A percentile compares a stretch with the other conserved stretches of the same genome.
These are phyloP conservation scores for Potamarius usumacintae DNA, from an alignment of 2,113 vertebrate genomes.

Conservation along the genomic window DNA sequence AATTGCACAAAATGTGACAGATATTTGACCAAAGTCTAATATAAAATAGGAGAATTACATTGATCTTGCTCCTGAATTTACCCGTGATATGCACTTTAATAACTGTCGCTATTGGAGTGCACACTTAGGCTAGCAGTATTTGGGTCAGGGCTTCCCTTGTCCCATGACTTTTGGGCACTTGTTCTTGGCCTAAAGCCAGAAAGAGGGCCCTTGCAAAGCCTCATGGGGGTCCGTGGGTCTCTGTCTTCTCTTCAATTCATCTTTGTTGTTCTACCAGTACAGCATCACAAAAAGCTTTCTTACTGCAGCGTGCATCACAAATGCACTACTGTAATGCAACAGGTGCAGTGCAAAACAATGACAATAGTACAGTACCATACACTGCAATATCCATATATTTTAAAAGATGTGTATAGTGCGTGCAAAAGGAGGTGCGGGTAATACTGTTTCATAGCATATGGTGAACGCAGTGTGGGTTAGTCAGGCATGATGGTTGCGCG, in stretches of 20 bases:
- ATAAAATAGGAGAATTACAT: too few species aligned
- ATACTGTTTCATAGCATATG: neutral
- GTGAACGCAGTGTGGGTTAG: neutral
- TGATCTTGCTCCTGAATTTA: too few species aligned
- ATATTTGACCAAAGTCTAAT: too few species aligned
- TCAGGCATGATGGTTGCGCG: neutral
- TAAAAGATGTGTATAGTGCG: neutral
- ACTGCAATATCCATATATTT: neutral
- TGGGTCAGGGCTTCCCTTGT: conserved; percentile 41
- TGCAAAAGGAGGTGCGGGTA: neutral
- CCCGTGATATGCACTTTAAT: too few species aligned
- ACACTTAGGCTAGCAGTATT: conserved; percentile 36
- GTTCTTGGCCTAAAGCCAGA: neutral
- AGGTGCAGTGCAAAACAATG: neutral
- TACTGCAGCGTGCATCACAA: neutral
- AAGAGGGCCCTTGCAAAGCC: neutral
- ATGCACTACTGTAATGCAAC: neutral
- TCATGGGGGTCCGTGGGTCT: neutral
- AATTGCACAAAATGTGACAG: too few species aligned
- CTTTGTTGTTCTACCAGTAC: neutral
- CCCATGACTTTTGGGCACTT: neutral
- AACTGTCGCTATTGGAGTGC: conserved; percentile 30
- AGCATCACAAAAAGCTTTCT: neutral
- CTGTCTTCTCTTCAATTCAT: neutral
- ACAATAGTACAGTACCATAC: neutral